A percentile compares a stretch with the other conserved stretches of the same genome.
Conservation (phyloP, 2,797 vertebrate genomes). For the Remorina albescens region DNA sequence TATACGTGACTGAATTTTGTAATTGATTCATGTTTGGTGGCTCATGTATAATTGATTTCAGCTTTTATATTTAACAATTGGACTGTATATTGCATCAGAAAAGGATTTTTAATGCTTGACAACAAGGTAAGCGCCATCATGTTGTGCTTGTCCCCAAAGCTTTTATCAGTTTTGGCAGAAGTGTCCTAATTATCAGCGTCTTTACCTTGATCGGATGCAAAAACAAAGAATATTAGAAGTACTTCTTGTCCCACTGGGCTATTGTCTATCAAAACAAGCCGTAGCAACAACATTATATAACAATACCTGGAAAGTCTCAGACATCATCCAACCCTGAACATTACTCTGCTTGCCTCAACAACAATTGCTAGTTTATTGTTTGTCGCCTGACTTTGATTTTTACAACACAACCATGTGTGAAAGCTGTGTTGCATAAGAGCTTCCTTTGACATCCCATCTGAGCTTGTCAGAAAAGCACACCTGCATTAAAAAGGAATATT, state of each 20-base stretch:
- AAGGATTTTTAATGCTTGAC: neutral
- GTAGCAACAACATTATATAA: conserved; percentile 27
- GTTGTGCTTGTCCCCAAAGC: neutral
- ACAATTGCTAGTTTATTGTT: conserved; percentile 45
- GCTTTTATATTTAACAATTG: neutral
- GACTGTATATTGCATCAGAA: neutral
- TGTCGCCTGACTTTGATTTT: conserved; percentile 50
- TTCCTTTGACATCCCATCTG: neutral
- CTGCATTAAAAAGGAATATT: conserved; percentile 6
- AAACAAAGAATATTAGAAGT: conserved; percentile 28
- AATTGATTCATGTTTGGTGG: conserved; percentile 11
- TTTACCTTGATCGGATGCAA: conserved; percentile 5
- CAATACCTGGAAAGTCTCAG: conserved; percentile 21
- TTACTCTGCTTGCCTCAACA: conserved; percentile 30
- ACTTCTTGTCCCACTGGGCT: conserved; percentile 10
- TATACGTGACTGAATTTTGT: neutral
- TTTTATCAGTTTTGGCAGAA: conserved; percentile 5
- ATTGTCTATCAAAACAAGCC: conserved; percentile 1
- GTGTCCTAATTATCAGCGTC: conserved; percentile 24
- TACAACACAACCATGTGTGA: conserved; percentile 32
- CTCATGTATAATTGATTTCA: conserved; percentile 14
- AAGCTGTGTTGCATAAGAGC: conserved; percentile 4
- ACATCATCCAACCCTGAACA: conserved; percentile 16
- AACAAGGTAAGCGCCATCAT: neutral
- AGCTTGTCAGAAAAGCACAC: neutral